phyloP scores from a whole-genome alignment of 2,113 vertebrate species.

The Sceloporus tristichus region DNA sequence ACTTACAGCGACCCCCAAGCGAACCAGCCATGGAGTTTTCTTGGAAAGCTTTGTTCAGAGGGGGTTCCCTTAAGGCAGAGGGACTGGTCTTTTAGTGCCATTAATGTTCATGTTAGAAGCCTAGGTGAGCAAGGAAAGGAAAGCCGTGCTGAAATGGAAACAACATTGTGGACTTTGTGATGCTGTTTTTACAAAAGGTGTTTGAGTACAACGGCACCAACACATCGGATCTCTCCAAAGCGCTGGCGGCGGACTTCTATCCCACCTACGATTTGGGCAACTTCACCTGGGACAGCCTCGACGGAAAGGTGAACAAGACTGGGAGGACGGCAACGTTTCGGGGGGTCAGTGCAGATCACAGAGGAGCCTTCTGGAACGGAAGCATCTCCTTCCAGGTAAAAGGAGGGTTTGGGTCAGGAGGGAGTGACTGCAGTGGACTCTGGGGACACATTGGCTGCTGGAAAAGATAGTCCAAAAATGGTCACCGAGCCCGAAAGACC shows the following conservation, averaged over 20 bases:
- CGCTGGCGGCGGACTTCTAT: conserved; percentile 66
- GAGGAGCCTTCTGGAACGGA: conserved; percentile 67
- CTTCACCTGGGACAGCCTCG: conserved; percentile 83
- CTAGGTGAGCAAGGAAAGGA: too few species aligned
- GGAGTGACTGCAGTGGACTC: background rate
- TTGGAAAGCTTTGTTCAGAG: too few species aligned
- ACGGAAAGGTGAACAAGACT: conserved; percentile 64
- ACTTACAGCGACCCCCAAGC: too few species aligned
- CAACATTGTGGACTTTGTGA: background rate
- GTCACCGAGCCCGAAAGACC: too few species aligned
- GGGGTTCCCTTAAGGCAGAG: too few species aligned
- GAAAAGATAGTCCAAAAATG: background rate
- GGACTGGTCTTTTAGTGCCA: too few species aligned
- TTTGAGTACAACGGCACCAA: conserved; percentile 83
- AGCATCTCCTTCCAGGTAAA: conserved; percentile 77
- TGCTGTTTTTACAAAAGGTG: conserved; percentile 74
- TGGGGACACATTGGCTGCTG: too few species aligned
- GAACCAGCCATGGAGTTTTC: too few species aligned
- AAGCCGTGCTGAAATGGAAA: too few species aligned
- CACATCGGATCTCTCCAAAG: background rate
- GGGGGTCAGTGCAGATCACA: conserved; percentile 49
- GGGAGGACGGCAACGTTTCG: conserved; percentile 72
- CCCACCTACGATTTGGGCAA: conserved; percentile 80
- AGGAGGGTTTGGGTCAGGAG: background rate
- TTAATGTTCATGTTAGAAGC: too few species aligned